Evolutionary conservation across 2,797 vertebrate species (phyloP).

Genomic region (Crenuchus spilurus): DNA sequence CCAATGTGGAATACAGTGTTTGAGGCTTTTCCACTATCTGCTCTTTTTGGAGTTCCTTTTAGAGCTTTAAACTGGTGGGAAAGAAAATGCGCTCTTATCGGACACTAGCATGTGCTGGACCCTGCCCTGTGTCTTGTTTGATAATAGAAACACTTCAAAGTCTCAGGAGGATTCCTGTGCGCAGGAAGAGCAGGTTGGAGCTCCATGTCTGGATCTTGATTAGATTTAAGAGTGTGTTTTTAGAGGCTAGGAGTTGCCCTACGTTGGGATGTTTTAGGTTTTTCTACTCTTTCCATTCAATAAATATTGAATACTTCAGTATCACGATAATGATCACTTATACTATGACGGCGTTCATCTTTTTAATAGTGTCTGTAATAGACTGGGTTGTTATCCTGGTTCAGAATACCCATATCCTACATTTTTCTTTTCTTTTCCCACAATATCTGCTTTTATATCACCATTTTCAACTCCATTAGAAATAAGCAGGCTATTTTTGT

Average conservation of each 20-base stretch:
- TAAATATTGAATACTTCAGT: too few species aligned
- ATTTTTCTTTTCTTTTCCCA: too few species aligned
- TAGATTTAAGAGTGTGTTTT: conserved; percentile 38
- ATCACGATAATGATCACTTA: too few species aligned
- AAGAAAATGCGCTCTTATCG: conserved; percentile 69
- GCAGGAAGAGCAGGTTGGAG: conserved; percentile 52
- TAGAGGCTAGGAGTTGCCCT: neutral
- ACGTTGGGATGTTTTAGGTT: too few species aligned
- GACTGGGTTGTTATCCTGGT: too few species aligned
- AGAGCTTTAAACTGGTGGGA: conserved; percentile 62
- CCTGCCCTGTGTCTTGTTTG: conserved; percentile 40
- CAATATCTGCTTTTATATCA: too few species aligned
- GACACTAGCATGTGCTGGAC: conserved; percentile 53
- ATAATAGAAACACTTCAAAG: conserved; percentile 70
- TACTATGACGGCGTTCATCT: too few species aligned
- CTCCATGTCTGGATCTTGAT: conserved; percentile 40
- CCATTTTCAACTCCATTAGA: too few species aligned
- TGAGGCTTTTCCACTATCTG: neutral
- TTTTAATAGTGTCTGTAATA: too few species aligned
- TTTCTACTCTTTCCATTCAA: too few species aligned
- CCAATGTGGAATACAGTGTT: conserved; percentile 11
- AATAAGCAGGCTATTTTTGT: too few species aligned
- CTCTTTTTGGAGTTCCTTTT: conserved; percentile 32
- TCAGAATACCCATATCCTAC: too few species aligned
- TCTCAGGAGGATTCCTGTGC: conserved; percentile 42